Conservation (phyloP, 2,888 invertebrate species). For the Idaea dimidiata region DNA sequence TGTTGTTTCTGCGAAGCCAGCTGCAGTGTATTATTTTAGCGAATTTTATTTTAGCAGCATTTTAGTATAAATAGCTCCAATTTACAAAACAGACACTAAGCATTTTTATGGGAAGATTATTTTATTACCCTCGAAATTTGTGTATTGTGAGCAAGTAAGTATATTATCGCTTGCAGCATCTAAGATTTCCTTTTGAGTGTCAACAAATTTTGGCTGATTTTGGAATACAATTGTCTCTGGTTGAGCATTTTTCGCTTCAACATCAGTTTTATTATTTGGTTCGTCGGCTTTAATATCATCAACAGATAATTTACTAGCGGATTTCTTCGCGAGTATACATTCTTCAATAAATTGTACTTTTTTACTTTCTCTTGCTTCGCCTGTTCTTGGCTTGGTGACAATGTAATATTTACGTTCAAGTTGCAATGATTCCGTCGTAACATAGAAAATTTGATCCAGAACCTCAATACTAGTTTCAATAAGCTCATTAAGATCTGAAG, state of each 20-base stretch:
- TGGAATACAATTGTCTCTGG: not conserved
- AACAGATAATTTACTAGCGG: not conserved
- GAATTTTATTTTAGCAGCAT: not conserved
- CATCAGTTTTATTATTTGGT: not conserved
- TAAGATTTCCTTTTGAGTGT: not conserved
- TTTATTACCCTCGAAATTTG: not conserved
- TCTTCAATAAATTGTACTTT: not conserved
- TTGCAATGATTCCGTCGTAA: not conserved
- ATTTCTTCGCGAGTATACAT: not conserved
- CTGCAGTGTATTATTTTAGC: not conserved
- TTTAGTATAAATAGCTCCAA: not conserved
- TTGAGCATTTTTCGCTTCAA: not conserved
- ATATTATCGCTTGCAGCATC: not conserved
- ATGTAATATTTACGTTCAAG: not conserved
- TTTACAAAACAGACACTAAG: not conserved
- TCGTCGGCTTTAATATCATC: not conserved
- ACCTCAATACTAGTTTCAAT: not conserved
- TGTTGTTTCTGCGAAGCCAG: not conserved
- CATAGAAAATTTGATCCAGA: conserved; percentile 1
- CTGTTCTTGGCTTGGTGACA: not conserved
- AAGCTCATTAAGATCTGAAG: not conserved
- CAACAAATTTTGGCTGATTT: not conserved
- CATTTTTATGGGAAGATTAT: not conserved
- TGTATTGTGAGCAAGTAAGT: not conserved
- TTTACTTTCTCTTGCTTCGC: not conserved